A percentile compares a stretch with the other conserved stretches of the same genome.
Evolutionary conservation across 2,113 vertebrate species (phyloP).

Genomic region (Hippocampus mohnikei): DNA sequence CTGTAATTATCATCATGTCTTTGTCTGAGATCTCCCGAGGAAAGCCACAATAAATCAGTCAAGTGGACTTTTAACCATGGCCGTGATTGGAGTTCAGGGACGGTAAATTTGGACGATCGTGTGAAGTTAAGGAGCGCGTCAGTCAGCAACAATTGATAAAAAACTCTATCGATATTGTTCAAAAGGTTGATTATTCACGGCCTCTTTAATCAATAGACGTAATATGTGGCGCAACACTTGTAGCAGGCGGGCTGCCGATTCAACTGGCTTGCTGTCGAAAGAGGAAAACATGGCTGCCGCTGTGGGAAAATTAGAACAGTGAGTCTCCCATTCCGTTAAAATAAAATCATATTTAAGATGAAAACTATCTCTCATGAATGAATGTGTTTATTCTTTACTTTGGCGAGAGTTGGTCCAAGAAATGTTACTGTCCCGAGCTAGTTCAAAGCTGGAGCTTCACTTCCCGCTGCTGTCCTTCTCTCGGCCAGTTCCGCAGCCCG

Average conservation of each 20-base stretch:
- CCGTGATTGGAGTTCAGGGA: not conserved
- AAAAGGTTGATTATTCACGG: not conserved
- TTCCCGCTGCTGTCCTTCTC: too few relatives aligned
- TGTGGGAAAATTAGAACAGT: not conserved
- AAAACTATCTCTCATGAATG: too few relatives aligned
- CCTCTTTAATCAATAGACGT: not conserved
- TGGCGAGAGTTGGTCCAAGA: too few relatives aligned
- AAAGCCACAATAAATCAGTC: not conserved
- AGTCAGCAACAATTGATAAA: not conserved
- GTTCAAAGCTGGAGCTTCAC: too few relatives aligned
- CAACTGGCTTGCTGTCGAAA: not conserved
- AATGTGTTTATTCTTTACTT: too few relatives aligned
- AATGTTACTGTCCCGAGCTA: too few relatives aligned
- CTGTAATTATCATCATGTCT: slow-evolving; percentile 49
- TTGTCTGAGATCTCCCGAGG: slow-evolving; percentile 13
- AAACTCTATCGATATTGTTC: not conserved
- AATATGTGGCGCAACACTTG: not conserved
- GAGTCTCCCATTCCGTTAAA: too few relatives aligned
- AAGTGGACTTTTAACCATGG: not conserved
- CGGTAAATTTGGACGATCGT: not conserved
- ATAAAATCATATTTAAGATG: too few relatives aligned
- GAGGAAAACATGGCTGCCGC: not conserved
- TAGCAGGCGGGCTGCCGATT: not conserved
- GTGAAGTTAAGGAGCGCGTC: not conserved
- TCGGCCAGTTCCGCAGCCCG: too few relatives aligned